Evolutionary conservation across 2,888 invertebrate genomes (phyloP), one percentile per base, ranked within the genome.

Genomic region (Eurytoma adleriae): DNA sequence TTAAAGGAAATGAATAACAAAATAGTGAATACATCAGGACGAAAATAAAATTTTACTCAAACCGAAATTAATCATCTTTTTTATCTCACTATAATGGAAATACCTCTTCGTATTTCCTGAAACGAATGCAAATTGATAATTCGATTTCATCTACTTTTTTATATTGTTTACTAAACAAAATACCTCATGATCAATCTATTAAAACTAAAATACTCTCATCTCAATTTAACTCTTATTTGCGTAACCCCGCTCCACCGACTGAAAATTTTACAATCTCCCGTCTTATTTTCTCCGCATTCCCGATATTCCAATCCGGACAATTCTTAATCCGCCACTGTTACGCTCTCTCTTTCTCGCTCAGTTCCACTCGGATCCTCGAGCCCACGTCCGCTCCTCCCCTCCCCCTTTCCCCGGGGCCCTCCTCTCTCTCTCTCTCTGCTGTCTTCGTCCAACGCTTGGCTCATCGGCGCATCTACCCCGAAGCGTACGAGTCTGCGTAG

Each of bases 251-350:
- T 40, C 10, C 40, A 10, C 10, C 40, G 40, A 40, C 40, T 57
- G 18, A 57, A 57, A 57, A 57, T 57, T 57, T 57, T 57, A 57
- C 57, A 20, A 57, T 57, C 20, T 20, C n/a, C 57, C 20, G 40
- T 40, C 40, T 40, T 40, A 40, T 40, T 40, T 54, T 52, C 62
- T 52, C 62, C 64, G 73, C 40, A 40, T 40, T 64, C 64, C 52
- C 16, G 12, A 50, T 56, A 20, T 40, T 54, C 54, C 30, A 30
- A 20, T 57, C 61, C 69, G 13, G 27, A 40, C 70, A 20, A 64
- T 77, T 67, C 69, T 79, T 66, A 77, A 80, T 77, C 77, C 73
- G 56, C 66, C 70, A 71, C 52, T 72, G 62, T 64, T 72, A 24
- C 72, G 48, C 56, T 64, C 72, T 69, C 64, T 40, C 64, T 48